A percentile compares a stretch with the other conserved stretches of the same genome.
phyloP scores from a whole-genome alignment of 2,113 vertebrate genomes.

The Loxodonta africana region DNA sequence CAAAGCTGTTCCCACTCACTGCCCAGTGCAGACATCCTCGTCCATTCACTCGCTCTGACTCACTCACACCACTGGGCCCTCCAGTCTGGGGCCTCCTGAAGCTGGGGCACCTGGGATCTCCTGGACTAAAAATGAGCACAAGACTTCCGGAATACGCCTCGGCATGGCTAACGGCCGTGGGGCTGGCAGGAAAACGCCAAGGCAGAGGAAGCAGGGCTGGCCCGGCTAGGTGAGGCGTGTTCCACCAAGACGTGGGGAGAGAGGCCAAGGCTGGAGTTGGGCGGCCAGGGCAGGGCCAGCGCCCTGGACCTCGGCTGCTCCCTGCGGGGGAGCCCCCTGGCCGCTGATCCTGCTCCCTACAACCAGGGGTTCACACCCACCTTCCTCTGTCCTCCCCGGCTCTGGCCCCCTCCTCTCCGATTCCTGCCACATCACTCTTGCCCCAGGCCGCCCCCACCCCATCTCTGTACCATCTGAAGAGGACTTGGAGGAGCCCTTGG shows the following conservation, averaged over 20 bases:
- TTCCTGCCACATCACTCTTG: not conserved
- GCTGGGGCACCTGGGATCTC: not conserved
- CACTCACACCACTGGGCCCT: too few species aligned
- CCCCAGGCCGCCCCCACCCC: not conserved
- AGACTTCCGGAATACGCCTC: not conserved
- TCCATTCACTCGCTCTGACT: not conserved
- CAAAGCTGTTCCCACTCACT: too few species aligned
- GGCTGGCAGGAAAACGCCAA: not conserved
- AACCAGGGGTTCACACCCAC: not conserved
- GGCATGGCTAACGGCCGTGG: too few species aligned
- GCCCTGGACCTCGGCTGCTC: fast-evolving
- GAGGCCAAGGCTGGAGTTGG: not conserved
- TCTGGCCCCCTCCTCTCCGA: fast-evolving
- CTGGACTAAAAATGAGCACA: fast-evolving
- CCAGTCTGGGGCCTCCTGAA: not conserved
- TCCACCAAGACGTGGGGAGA: too few species aligned
- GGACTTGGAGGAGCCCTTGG: not conserved
- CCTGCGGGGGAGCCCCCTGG: not conserved
- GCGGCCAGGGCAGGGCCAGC: not conserved
- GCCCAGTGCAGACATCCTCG: too few species aligned
- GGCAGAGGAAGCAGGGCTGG: not conserved
- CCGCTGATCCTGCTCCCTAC: not conserved
- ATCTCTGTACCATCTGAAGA: not conserved
- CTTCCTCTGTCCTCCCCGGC: not conserved
- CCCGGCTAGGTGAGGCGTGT: fast-evolving